Conservation (phyloP, 2,797 vertebrate species). For the Sciurus vulgaris region DNA sequence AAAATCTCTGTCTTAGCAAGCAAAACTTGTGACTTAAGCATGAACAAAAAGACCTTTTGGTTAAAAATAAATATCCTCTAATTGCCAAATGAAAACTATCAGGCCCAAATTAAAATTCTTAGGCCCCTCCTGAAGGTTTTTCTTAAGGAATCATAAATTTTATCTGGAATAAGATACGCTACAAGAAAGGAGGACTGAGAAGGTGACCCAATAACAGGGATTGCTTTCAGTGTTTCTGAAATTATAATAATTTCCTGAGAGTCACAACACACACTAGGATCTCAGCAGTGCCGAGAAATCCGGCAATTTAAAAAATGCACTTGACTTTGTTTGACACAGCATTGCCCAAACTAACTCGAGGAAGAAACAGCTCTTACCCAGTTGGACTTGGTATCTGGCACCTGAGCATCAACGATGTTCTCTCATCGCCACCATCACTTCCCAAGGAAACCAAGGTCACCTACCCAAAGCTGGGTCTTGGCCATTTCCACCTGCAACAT, state of each 20-base stretch:
- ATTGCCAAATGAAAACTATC: constrained; percentile 51
- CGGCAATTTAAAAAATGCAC: background rate
- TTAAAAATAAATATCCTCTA: background rate
- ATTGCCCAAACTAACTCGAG: background rate
- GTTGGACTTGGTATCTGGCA: background rate
- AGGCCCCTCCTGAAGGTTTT: background rate
- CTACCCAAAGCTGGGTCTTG: background rate
- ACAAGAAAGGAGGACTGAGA: background rate
- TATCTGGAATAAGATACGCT: background rate
- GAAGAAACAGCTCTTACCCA: background rate
- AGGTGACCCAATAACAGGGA: background rate
- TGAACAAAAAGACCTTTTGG: background rate
- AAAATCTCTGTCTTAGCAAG: constrained; percentile 9
- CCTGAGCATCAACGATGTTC: background rate
- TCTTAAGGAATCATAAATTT: constrained; percentile 42
- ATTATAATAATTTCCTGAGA: background rate
- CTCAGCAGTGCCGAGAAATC: background rate
- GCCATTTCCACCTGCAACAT: background rate
- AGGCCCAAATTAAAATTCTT: constrained; percentile 25
- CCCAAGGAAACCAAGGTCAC: background rate
- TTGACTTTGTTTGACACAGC: background rate
- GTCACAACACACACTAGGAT: background rate
- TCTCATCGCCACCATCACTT: background rate
- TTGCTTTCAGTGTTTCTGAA: background rate
- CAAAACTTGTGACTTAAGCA: background rate